Percentiles rank a stretch among this genome's conserved stretches.
These are phyloP conservation scores for Cephus cinctus DNA, from an alignment of 1,140 invertebrate genomes.

Conservation along the genomic window DNA sequence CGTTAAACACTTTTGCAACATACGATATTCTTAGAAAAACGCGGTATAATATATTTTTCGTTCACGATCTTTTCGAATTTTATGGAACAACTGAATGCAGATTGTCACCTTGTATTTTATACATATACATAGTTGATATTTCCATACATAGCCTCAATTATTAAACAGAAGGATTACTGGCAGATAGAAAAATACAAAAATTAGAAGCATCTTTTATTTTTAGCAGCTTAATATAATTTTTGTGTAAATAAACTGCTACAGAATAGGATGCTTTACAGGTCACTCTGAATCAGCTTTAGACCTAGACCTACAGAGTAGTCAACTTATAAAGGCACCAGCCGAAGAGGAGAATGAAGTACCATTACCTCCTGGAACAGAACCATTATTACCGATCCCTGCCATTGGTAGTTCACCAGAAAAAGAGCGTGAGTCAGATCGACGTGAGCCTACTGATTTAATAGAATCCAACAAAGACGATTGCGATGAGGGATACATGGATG, in stretches of 20 bases:
- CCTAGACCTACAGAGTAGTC: conserved; percentile 34
- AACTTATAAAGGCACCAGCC: conserved; percentile 31
- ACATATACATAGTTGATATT: no score
- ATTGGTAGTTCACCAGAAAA: conserved; percentile 25
- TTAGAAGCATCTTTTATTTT: no score
- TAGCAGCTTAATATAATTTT: conserved; percentile 19
- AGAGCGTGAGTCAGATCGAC: conserved; percentile 20
- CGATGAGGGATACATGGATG: conserved; percentile 35
- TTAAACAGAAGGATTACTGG: no score
- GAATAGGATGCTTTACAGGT: conserved; percentile 16
- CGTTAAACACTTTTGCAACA: no score
- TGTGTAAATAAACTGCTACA: no score
- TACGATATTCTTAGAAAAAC: no score
- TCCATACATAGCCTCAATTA: no score
- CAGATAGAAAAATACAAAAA: no score
- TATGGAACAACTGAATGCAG: no score
- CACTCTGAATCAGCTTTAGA: conserved; percentile 35
- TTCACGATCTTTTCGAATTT: no score
- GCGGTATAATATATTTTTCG: no score
- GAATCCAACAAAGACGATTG: conserved; percentile 38
- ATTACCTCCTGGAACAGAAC: conserved; percentile 53
- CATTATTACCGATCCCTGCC: conserved; percentile 48
- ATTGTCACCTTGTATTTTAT: no score
- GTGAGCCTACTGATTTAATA: conserved; percentile 25
- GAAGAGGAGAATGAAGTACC: conserved; percentile 51